phyloP scores from a whole-genome alignment of 1,140 invertebrate genomes.

The Eulimnadia texana region DNA sequence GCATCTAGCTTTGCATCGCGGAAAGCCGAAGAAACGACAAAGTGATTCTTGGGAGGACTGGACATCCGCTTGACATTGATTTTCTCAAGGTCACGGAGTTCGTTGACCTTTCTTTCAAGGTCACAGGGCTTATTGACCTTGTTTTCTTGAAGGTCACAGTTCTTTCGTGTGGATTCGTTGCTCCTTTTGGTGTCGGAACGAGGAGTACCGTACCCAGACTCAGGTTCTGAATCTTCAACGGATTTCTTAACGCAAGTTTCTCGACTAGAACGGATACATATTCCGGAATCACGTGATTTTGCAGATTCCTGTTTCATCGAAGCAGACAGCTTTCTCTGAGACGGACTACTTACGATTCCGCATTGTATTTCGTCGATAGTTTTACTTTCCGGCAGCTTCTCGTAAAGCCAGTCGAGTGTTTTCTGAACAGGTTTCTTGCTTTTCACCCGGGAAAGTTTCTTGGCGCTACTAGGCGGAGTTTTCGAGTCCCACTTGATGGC shows the following conservation, averaged over 20 bases:
- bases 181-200: background rate
- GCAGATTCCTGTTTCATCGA: background rate
- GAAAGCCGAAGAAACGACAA: slow-evolving; percentile 10
- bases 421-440: slow-evolving; percentile 12
- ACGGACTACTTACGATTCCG: background rate
- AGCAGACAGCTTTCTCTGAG: background rate
- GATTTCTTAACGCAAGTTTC: background rate
- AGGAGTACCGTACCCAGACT: slow-evolving; percentile 11
- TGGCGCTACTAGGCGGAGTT: background rate
- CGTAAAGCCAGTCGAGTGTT: slow-evolving; percentile 11
- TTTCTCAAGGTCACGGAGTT: slow-evolving; percentile 1
- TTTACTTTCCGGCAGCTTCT: background rate
- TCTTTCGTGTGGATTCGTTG: background rate
- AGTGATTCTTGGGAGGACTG: slow-evolving; percentile 5
- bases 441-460: too few relatives aligned
- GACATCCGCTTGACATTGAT: slow-evolving; percentile 3
- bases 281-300: background rate
- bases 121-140: too few relatives aligned
- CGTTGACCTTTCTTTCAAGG: too few relatives aligned
- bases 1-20: background rate
- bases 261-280: background rate
- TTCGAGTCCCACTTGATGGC: slow-evolving; percentile 12
- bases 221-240: slow-evolving; percentile 10
- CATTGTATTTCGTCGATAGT: background rate
- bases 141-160: background rate